phyloP scores from a whole-genome alignment of 2,113 vertebrate genomes.

The Picathartes gymnocephalus region DNA sequence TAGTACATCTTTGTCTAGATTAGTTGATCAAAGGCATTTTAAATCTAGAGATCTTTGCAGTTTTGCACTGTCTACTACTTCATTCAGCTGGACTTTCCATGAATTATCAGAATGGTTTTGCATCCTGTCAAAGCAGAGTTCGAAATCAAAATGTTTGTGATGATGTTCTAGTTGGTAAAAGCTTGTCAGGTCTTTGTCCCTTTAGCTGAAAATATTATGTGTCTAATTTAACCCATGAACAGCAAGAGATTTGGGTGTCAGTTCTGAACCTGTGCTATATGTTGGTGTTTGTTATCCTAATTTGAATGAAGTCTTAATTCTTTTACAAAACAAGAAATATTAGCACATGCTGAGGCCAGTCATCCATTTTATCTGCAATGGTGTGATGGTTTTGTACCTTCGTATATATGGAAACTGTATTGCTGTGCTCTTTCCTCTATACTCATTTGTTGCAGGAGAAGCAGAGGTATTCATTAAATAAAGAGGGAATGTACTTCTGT shows the following conservation, averaged over 20 bases:
- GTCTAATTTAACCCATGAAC: background rate
- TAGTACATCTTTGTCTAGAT: background rate
- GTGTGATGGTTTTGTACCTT: background rate
- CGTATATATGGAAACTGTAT: background rate
- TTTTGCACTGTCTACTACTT: background rate
- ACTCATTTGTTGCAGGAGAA: background rate
- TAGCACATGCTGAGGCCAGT: background rate
- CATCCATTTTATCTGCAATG: background rate
- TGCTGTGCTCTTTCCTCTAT: background rate
- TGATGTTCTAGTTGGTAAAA: background rate
- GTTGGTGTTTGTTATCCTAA: background rate
- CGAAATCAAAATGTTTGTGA: background rate
- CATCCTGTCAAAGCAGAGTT: background rate
- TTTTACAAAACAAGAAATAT: background rate
- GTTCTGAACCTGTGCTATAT: background rate
- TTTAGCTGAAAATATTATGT: background rate
- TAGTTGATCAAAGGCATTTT: background rate
- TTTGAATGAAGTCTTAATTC: background rate
- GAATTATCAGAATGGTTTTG: background rate
- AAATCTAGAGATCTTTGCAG: background rate
- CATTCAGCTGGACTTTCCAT: background rate
- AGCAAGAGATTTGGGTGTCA: background rate
- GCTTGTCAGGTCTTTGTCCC: background rate
- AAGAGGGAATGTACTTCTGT: background rate
- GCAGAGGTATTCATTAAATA: background rate